Base-by-base conservation (phyloP, 2,797 vertebrate genomes). In the Scleropages formosus region DNA sequence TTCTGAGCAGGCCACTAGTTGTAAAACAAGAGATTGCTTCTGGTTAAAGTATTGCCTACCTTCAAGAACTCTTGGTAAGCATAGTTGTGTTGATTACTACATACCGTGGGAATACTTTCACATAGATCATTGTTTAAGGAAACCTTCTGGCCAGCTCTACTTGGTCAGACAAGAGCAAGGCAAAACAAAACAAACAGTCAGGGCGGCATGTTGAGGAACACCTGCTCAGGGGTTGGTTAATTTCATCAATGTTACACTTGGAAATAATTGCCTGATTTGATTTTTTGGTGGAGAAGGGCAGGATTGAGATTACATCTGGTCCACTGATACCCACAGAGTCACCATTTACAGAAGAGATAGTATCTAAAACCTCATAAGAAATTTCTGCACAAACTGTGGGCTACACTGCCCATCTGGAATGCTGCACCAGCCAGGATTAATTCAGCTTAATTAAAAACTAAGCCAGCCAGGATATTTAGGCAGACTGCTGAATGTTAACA, bases 401-500 rank as follows among this genome's bases (percentile, higher is more conserved):
- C 27, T 27, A 61, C 72, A 72, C 20, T 24, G 39, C 58, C 58
- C 77, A 64, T 77, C 73, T 72, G 66, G 62, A 75, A 75, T 27
- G n/a, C 31, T 18, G 63, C 64, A 47, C 13, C 1, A 56, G 64
- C 51, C 62, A 60, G 56, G 56, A 68, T 69, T 74, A 78, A 79
- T 27, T 47, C 51, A 75, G 59, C 66, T 72, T 58, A 44, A 79
- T 3, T 71, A 75, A 26, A 12, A 16, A 20, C 68, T 26, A 18
- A 27, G 67, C 60, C 53, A 61, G 56, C 47, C 56, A 73, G 47
- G 26, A 70, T 75, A 70, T 59, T 72, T 46, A 73, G 59, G 72
- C 20, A 16, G 18, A 74, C 65, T 20, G 72, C 75, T 68, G 12
- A 75, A 78, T 80, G 78, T 78, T 84, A 78, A 81, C 82, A 78